Evolutionary conservation across 1,140 invertebrate genomes (phyloP), one percentile per base, ranked within the genome.

Genomic region (Bursaphelenchus mucronatus): DNA sequence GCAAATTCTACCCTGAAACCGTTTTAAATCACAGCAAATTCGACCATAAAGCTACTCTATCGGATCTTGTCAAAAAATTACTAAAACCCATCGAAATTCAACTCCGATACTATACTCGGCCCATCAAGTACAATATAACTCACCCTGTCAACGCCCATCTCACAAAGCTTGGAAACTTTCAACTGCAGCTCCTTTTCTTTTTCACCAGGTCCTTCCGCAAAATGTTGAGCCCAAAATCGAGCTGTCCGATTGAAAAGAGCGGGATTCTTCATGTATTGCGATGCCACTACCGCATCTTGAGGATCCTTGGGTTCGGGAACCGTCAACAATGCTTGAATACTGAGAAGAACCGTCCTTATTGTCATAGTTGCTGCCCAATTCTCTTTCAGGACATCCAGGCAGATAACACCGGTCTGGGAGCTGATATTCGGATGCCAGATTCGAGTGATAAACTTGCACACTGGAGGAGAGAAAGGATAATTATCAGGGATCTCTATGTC

Each of bases 401-500:
- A 99, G 80, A 99, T 97, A 46, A 92, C 93, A 62, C 96, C 95
- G 40, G 95, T 99, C 6, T 95, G 94, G 19, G 93, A 97, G 59
- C 92, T 97, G 75, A 99, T 95, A 85, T 99, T 99, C 54, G 95
- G 96, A 86, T 99, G 95, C 96, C 95, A 98, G 82, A 99, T 95
- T 86, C 91, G 93, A 64, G 95, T 98, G 68, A 92, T 87, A 86
- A 98, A 98, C 71, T 82, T 82, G 30, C 86, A 84, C 84, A 94
- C 95, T 62, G 95, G 95, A 71, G 95, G 95, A 87, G 95, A 95
- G 83, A 98, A 98, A 53, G 95, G 95, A 86, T 99, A 99, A 39
- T 94, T 94, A 85, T 96, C 92, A 73, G 95, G 95, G 71, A 99
- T 91, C 86, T 91, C 92, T 68, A 99, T 97, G 84, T 97, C 92